A percentile compares a stretch with the other conserved stretches of the same genome.
Conservation (phyloP, 2,888 invertebrate genomes). For the Blomia tropicalis region DNA sequence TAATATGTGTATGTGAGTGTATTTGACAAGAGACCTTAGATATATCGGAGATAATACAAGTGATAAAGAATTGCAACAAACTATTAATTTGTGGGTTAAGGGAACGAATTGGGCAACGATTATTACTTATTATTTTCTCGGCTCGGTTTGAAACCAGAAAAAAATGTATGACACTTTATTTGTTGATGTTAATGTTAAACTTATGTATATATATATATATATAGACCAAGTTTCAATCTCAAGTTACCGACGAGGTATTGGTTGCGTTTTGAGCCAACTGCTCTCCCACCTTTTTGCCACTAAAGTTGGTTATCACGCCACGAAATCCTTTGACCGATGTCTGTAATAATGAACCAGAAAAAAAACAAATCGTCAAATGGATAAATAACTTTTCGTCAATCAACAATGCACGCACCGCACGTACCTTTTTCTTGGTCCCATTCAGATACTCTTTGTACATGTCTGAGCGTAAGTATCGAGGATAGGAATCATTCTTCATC, state of each 20-base stretch:
- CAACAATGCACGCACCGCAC: too few species aligned
- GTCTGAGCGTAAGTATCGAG: conserved; percentile 87
- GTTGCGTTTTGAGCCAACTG: conserved; percentile 24
- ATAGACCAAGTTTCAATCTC: too few species aligned
- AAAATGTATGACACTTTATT: neutral
- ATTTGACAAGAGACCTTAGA: too few species aligned
- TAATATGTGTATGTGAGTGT: neutral
- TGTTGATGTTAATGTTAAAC: too few species aligned
- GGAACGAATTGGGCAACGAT: too few species aligned
- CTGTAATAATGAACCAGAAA: conserved; percentile 39
- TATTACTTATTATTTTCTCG: neutral
- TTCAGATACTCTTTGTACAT: conserved; percentile 95
- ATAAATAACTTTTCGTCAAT: neutral
- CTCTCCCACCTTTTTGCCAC: conserved; percentile 30
- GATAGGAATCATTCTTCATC: conserved; percentile 98
- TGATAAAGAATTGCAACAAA: too few species aligned
- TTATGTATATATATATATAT: too few species aligned
- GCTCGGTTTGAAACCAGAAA: neutral
- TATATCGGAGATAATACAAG: too few species aligned
- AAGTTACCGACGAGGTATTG: conserved; percentile 26
- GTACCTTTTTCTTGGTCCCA: conserved; percentile 87
- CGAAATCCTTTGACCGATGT: conserved; percentile 70
- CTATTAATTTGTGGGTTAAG: too few species aligned
- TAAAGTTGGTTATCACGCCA: conserved; percentile 57
- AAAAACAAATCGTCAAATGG: conserved; percentile 7